Base-by-base conservation (phyloP, 2,113 vertebrate species). In the Macquaria ambigua region DNA sequence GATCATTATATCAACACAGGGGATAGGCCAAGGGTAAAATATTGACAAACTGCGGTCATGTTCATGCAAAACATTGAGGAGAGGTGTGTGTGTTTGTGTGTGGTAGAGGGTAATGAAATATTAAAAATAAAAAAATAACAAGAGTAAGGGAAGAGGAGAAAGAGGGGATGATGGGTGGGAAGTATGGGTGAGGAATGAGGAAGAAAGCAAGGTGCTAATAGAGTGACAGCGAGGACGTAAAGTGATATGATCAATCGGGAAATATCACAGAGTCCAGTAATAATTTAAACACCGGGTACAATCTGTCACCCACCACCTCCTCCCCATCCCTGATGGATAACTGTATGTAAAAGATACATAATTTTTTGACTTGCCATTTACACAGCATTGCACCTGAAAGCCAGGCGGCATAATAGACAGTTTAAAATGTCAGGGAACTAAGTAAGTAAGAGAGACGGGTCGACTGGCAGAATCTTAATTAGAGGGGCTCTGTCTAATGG, bases 391-490 rank as follows among this genome's bases (percentile, higher is more conserved):
- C 94, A 96, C 95, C 96, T 96, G 95, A 95, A 96, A 95, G 95
- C 93, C 89, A 84, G 88, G 92, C 93, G 41, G 94, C 94, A 95
- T 96, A 96, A 96, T 96, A 96, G 96, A 96, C 95, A 96, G 95
- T 96, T 96, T 95, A 95, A 96, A 96, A 96, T 96, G 96, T 96
- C 96, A 96, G 94, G 93, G 93, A 95, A 95, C 95, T 95, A 95
- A 95, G 95, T 96, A 95, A 96, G 95, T 96, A 96, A 95, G 94
- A 93, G 94, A 95, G 95, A 96, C 89, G 90, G 94, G 95, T 90
- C 79, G 91, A 91, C 94, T 90, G 72, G 91, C 89, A 34, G 95
- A 96, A 96, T 96, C 94, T 94, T 96, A 96, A 96, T 96, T 95
- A 96, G 96, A 93, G 89, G 83, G 86, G 86, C 91, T 90, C 82